Evolutionary conservation across 2,797 vertebrate genomes (phyloP), one percentile per base, ranked within the genome.

Genomic region (Malurus splendens): DNA sequence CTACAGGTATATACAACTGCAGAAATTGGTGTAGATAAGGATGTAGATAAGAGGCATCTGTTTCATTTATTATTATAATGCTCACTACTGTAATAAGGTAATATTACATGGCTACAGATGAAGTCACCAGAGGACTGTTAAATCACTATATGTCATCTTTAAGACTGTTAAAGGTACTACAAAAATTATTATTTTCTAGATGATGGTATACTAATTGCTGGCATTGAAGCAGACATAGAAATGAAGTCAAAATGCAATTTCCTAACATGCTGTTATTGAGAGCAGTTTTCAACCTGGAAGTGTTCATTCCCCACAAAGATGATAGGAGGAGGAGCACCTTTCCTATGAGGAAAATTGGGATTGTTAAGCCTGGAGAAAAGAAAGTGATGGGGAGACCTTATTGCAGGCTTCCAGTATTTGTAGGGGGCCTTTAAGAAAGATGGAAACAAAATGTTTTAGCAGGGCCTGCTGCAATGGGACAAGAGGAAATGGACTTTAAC

Each of bases 21-120:
- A 61, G 24, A 82, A 24, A 14, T 39, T 95, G 55, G 42, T 50
- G 51, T 42, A 94, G 72, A 39, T 82, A 62, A 23, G 59, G 39
- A 2, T 83, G 95, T 89, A 80, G 82, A 77, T 24, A 83, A 83
- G 83, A 87, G 9, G 65, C 57, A 95, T 90, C 56, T 79, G 50
- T 88, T 94, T 84, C 68, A 86, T 68, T 76, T 84, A 64, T 28
- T 30, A 32, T 84, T 86, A 59, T 57, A 39, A 82, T 82, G 81
- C 94, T 68, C 54, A 66, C 36, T 47, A 62, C 32, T 28, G 18
- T 42, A 18, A 42, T 42, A 52, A 79, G 81, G 90, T 86, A 88
- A 48, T 59, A 54, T 41, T 54, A 57, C 28, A 48, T 2, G 10
- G 64, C 54, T 86, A 72, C 27, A 77, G 38, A 44, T 56, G 54